Base-by-base conservation (phyloP, 2,797 vertebrate species). In the Sternotherus odoratus region DNA sequence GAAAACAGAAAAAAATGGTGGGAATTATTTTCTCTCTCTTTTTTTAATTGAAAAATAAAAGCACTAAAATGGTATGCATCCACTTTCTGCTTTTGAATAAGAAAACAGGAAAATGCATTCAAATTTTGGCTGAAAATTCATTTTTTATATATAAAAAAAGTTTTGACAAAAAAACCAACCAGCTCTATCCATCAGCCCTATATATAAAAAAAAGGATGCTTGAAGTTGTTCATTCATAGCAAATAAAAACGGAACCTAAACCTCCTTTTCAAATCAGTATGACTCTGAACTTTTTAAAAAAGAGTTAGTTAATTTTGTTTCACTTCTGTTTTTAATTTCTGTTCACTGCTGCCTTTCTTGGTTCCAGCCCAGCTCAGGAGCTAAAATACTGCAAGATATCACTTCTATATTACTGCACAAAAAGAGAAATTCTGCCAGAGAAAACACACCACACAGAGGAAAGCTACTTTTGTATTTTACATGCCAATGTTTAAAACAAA, bases 251-350 rank as follows among this genome's bases (percentile, higher is more conserved):
- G 0, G 93, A 95, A 87, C 50, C 90, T 86, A 95, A 90, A 66
- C 4, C 89, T 95, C 39, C 69, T 74, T 74, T 74, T 43, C 39
- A 74, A 74, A 12, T 28, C 33, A 6, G 39, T 94, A 94, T 94
- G 60, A 66, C 33, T 66, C 16, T 36, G 33, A 66, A 85, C 57
- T 56, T 80, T 84, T 78, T 82, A 90, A 89, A 6, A 92, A 82
- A 93, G 75, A 33, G 80, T 86, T 86, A 85, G 8, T 91, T 93
- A 17, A 66, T 36, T 66, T 28, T 60, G 57, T 91, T 94, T 94
- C 39, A 84, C 33, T 92, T 93, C 83, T 91, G 83, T 30, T 95
- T 96, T 92, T 94, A 87, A 91, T 95, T 96, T 15, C 88, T 88
- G 49, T 82, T 21, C 78, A 83, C 43, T 56, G 93, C 13, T 87